These are phyloP conservation scores for Athripsodes cinereus DNA, from an alignment of 2,888 invertebrate genomes.

Conservation along the genomic window DNA sequence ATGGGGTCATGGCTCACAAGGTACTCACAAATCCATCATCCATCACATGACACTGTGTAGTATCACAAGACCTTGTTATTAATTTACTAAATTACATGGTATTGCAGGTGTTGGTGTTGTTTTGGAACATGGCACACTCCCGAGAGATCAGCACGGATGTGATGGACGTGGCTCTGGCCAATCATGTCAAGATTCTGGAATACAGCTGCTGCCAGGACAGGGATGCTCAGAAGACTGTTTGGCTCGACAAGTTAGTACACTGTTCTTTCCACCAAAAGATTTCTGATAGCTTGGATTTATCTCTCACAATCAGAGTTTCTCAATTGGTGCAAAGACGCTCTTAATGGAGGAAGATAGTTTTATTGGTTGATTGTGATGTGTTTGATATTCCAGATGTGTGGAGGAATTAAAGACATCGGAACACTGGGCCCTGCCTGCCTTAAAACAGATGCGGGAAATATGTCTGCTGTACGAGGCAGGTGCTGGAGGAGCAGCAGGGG, in stretches of 20 bases:
- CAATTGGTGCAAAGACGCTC: too few species aligned
- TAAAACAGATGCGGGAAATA: conserved; percentile 93
- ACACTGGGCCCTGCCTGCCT: conserved; percentile 89
- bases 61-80: too few species aligned
- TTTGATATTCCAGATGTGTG: conserved; percentile 59
- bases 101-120: conserved; percentile 72
- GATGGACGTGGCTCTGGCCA: conserved; percentile 91
- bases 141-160: conserved; percentile 96
- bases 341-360: too few species aligned
- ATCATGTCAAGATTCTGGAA: conserved; percentile 95
- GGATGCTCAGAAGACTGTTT: conserved; percentile 91
- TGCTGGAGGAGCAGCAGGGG: conserved; percentile 49
- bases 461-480: conserved; percentile 89
- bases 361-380: too few species aligned
- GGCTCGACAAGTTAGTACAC: conserved; percentile 72
- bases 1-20: conserved; percentile 98
- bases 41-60: too few species aligned
- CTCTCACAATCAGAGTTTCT: too few species aligned
- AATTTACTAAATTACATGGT: too few species aligned
- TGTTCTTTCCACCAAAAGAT: too few species aligned
- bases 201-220: conserved; percentile 97
- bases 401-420: conserved; percentile 84
- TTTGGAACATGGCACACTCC: conserved; percentile 96
- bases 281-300: too few species aligned
- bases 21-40: too few species aligned